A percentile compares a stretch with the other conserved stretches of the same genome.
These are phyloP conservation scores for Chrosomus eos DNA, from an alignment of 2,797 vertebrate species.

Conservation along the genomic window DNA sequence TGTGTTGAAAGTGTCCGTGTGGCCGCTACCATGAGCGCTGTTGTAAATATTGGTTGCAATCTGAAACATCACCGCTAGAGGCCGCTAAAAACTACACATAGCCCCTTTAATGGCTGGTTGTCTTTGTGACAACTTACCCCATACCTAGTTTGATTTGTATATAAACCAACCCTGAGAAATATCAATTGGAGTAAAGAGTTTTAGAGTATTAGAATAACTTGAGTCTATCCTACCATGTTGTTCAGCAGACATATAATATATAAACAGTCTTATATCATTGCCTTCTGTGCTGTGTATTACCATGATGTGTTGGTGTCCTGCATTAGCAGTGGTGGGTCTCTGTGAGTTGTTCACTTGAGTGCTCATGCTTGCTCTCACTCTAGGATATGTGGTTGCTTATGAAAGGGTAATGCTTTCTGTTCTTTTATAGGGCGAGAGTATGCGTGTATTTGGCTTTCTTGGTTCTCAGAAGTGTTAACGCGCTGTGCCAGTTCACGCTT, in stretches of 20 bases:
- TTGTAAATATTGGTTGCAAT: too few relatives aligned
- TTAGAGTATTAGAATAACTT: neutral
- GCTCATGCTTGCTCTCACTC: slow-evolving; percentile 54
- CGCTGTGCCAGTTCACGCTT: slow-evolving; percentile 64
- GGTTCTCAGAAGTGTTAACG: slow-evolving; percentile 66
- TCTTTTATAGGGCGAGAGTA: slow-evolving; percentile 2
- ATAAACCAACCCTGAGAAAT: neutral
- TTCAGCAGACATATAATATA: slow-evolving; percentile 27
- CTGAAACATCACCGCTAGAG: too few relatives aligned
- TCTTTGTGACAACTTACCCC: neutral
- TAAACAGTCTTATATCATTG: slow-evolving; percentile 14
- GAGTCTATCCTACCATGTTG: slow-evolving; percentile 3
- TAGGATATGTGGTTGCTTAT: slow-evolving; percentile 40
- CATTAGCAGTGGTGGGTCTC: slow-evolving; percentile 68
- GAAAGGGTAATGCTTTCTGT: slow-evolving; percentile 56
- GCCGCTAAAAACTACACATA: too few relatives aligned
- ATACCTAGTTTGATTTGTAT: neutral
- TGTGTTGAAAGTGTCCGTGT: too few relatives aligned
- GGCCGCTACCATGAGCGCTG: too few relatives aligned
- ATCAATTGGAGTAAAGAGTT: neutral
- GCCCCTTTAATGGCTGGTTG: neutral
- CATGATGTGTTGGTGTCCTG: slow-evolving; percentile 65
- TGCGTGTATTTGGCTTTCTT: slow-evolving; percentile 52
- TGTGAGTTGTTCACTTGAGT: slow-evolving; percentile 64
- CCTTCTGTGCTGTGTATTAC: slow-evolving; percentile 43